A percentile compares a stretch with the other conserved stretches of the same genome.
Evolutionary conservation across 2,888 invertebrate species (phyloP).

Genomic region (Hetaerina titia): DNA sequence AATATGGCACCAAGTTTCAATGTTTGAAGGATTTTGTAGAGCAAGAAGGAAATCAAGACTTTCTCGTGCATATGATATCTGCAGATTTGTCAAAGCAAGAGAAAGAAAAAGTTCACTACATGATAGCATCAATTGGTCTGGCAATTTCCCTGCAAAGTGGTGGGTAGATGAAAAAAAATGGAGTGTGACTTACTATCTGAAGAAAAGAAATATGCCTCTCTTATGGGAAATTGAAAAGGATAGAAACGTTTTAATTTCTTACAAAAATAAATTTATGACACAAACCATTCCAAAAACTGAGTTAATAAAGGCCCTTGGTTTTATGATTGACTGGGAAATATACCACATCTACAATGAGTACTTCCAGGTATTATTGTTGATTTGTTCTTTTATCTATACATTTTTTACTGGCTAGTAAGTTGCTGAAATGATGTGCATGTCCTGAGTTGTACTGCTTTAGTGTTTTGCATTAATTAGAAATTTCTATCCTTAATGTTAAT

Average conservation of each 20-base stretch:
- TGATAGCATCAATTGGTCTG: not conserved
- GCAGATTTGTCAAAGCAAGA: not conserved
- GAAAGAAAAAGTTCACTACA: not conserved
- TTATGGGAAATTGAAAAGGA: not conserved
- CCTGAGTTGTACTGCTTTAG: not conserved
- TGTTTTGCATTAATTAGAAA: not conserved
- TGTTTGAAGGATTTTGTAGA: not conserved
- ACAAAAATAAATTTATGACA: not conserved
- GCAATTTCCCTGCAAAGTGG: not conserved
- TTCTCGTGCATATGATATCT: not conserved
- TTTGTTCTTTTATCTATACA: not conserved
- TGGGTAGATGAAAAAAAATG: constrained; percentile 11
- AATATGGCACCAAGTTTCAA: not conserved
- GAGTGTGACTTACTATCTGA: not conserved
- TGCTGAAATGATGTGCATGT: not conserved
- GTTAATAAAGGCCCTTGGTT: not conserved
- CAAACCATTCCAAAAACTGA: not conserved
- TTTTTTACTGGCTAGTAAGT: not conserved
- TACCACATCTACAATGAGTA: not conserved
- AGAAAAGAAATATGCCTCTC: constrained; percentile 6
- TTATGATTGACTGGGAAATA: not conserved
- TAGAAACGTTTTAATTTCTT: not conserved
- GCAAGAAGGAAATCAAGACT: constrained; percentile 17
- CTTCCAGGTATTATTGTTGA: not conserved
- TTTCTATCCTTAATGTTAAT: not conserved